These are phyloP conservation scores for Vulpes vulpes DNA, from an alignment of 2,113 vertebrate genomes.

Conservation along the genomic window DNA sequence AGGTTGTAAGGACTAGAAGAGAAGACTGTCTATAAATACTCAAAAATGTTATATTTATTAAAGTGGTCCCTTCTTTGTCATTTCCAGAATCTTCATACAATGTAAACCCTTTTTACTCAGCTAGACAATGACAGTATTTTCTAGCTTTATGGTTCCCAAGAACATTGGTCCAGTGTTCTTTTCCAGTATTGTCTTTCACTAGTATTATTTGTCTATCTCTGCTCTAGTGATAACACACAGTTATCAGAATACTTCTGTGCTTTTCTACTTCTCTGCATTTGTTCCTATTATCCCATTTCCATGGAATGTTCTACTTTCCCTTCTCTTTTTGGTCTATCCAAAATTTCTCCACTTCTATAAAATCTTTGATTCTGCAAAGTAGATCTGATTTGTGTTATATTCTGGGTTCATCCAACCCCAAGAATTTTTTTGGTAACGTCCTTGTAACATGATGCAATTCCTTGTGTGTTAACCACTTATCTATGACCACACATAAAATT, in stretches of 20 bases:
- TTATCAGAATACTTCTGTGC: not conserved
- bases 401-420: not conserved
- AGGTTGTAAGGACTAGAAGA: not conserved
- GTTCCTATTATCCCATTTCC: not conserved
- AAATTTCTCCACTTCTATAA: not conserved
- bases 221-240: not conserved
- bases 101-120: not conserved
- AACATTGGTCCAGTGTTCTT: not conserved
- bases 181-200: not conserved
- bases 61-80: not conserved
- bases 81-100: not conserved
- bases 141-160: not conserved
- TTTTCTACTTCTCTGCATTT: not conserved
- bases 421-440: constrained; percentile 1
- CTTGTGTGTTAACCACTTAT: not conserved
- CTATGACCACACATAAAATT: not conserved
- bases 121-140: not conserved
- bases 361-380: not conserved
- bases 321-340: not conserved
- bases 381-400: not conserved
- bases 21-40: not conserved
- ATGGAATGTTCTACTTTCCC: not conserved
- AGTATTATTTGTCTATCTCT: not conserved
- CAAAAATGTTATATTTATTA: not conserved
- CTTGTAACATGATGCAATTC: not conserved